phyloP scores from a whole-genome alignment of 1,140 invertebrate genomes.

The Drosophila micromelanica region DNA sequence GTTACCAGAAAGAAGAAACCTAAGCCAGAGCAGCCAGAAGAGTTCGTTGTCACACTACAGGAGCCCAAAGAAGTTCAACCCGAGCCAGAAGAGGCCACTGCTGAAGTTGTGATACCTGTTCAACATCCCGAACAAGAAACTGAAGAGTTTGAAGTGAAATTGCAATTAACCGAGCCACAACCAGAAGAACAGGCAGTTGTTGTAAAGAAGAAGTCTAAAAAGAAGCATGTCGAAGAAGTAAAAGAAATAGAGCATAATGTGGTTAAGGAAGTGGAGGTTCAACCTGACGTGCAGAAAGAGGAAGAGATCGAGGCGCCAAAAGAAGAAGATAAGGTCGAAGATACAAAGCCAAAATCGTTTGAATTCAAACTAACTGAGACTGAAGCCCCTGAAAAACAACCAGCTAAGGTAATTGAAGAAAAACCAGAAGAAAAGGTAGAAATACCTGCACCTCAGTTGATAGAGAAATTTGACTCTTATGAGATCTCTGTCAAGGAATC shows the following conservation, averaged over 20 bases:
- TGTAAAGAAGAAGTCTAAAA: conserved; percentile 78
- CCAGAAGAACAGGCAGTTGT: conserved; percentile 70
- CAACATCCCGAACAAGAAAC: conserved; percentile 37
- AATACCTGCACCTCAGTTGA: conserved; percentile 52
- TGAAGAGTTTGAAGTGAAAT: conserved; percentile 59
- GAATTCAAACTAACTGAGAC: conserved; percentile 70
- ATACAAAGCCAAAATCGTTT: conserved; percentile 56
- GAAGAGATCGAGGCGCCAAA: conserved; percentile 12
- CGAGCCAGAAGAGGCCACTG: conserved; percentile 77
- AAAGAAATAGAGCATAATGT: conserved; percentile 53
- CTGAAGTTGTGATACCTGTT: conserved; percentile 60
- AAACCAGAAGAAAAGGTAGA: conserved; percentile 47
- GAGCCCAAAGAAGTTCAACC: conserved; percentile 69
- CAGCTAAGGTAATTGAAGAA: conserved; percentile 51
- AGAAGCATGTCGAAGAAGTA: conserved; percentile 61
- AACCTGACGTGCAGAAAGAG: conserved; percentile 28
- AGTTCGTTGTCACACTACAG: conserved; percentile 85
- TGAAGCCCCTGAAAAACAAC: conserved; percentile 48
- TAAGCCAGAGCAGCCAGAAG: conserved; percentile 85
- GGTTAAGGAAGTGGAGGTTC: conserved; percentile 58
- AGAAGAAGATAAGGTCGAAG: conserved; percentile 38
- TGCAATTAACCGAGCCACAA: conserved; percentile 63
- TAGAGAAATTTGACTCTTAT: conserved; percentile 68
- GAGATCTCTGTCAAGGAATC: conserved; percentile 68
- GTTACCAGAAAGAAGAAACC: conserved; percentile 81